Evolutionary conservation across 2,888 invertebrate species (phyloP), one percentile per base, ranked within the genome.

Genomic region (Drosophila affinis): DNA sequence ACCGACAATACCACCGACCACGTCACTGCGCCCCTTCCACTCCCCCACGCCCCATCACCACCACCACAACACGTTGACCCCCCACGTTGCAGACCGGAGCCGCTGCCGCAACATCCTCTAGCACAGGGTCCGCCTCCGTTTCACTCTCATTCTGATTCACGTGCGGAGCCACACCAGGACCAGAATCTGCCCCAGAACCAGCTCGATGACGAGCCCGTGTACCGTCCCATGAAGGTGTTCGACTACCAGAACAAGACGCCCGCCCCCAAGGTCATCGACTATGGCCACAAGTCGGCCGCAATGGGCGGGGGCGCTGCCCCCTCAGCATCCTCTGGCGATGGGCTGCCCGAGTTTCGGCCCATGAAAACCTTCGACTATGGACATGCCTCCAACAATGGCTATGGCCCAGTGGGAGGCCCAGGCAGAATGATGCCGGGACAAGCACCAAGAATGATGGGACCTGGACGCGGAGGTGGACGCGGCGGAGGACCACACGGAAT

Each of bases 341-440:
- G 47, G 12, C 49, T 74, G 71, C 78, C 78, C 73, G 93, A 94
- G 73, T 93, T 95, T 77, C 94, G 94, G 88, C 94, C 95, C 24
- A 93, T 95, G 7, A 94, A 95, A 85, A 94, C 94, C 78, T 95
- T 95, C 92, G 95, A 96, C 89, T 96, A 96, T 90, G 94, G 95
- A 74, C 95, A 96, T 88, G 93, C 90, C 46, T 90, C 91, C 2
- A 81, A 77, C 46, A 39, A 76, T 68, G 62, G 57, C 27, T 17
- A 51, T 58, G 44, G 14, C 14, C 5, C 65, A 12, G 21, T 21
- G 9, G 48, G 49, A 3, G 45, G 21, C 21, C 21, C 21, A 21
- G 21, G 17, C 27, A 39, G 29, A 72, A 53, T 29, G 29, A 29
- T 29, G 29, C 29, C 9, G 7, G 29, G 29, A 29, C 29, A 9